Percentiles rank a stretch among this genome's conserved stretches.
Conservation (phyloP, 2,888 invertebrate species). For the Limnephilus rhombicus region DNA sequence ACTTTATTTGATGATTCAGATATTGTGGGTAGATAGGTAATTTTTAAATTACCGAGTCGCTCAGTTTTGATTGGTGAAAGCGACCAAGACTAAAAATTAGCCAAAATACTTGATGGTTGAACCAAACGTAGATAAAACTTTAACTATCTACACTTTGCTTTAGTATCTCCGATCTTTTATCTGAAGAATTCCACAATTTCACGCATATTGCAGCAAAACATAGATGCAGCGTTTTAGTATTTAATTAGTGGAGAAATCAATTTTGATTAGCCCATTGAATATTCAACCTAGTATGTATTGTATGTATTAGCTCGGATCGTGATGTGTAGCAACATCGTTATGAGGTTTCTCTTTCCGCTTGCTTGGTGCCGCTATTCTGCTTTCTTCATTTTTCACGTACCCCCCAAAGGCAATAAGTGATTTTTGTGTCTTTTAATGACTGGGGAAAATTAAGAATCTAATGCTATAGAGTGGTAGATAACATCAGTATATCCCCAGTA, state of each 20-base stretch:
- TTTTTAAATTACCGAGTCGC: background rate
- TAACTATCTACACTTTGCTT: background rate
- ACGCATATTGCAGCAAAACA: background rate
- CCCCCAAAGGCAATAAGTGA: background rate
- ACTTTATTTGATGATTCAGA: too few relatives aligned
- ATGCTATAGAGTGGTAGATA: background rate
- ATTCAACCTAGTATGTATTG: background rate
- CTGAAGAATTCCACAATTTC: background rate
- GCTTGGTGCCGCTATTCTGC: background rate
- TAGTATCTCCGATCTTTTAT: background rate
- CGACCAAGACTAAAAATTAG: background rate
- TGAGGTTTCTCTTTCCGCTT: conserved; percentile 12
- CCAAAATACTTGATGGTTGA: background rate
- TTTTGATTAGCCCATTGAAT: background rate
- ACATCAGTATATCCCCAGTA: background rate
- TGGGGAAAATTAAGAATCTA: background rate
- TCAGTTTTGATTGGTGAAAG: background rate
- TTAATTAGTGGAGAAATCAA: conserved; percentile 22
- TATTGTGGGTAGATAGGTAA: too few relatives aligned
- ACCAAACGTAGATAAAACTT: background rate
- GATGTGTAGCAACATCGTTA: background rate
- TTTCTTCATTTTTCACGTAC: background rate
- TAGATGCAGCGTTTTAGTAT: background rate
- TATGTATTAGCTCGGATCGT: background rate
- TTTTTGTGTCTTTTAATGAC: background rate